These are phyloP conservation scores for Melozone crissalis DNA, from an alignment of 2,113 vertebrate species.

Conservation along the genomic window DNA sequence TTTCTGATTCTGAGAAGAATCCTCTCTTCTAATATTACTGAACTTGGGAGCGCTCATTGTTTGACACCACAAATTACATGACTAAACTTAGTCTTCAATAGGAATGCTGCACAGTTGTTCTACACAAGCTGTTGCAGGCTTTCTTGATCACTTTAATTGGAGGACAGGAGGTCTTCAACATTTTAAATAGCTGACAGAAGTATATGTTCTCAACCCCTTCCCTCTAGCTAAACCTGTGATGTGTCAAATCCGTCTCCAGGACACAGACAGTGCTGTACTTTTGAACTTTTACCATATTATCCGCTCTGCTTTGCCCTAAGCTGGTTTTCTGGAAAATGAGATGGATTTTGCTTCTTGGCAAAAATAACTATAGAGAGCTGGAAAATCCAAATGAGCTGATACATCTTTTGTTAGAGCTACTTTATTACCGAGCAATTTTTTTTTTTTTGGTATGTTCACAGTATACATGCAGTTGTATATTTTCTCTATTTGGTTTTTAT, in stretches of 20 bases:
- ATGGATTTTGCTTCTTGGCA: constrained; percentile 38
- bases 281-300: constrained; percentile 27
- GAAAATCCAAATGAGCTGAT: constrained; percentile 25
- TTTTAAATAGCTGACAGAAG: constrained; percentile 65
- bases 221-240: constrained; percentile 46
- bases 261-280: background rate
- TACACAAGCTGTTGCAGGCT: constrained; percentile 6
- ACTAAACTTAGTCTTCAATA: background rate
- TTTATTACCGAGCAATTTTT: background rate
- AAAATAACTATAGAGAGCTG: background rate
- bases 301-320: background rate
- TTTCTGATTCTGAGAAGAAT: background rate
- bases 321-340: constrained; percentile 49
- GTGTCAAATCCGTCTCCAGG: constrained; percentile 10
- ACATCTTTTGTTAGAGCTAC: constrained; percentile 26
- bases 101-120: background rate
- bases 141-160: constrained; percentile 65
- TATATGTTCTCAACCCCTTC: constrained; percentile 36
- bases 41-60: background rate
- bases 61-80: constrained; percentile 3
- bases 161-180: constrained; percentile 58
- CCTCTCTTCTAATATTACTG: background rate
- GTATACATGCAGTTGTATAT: background rate
- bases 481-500: constrained; percentile 20
- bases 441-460: background rate